Evolutionary conservation across 1,140 invertebrate species (phyloP).

Genomic region (Archivesica marissinica): DNA sequence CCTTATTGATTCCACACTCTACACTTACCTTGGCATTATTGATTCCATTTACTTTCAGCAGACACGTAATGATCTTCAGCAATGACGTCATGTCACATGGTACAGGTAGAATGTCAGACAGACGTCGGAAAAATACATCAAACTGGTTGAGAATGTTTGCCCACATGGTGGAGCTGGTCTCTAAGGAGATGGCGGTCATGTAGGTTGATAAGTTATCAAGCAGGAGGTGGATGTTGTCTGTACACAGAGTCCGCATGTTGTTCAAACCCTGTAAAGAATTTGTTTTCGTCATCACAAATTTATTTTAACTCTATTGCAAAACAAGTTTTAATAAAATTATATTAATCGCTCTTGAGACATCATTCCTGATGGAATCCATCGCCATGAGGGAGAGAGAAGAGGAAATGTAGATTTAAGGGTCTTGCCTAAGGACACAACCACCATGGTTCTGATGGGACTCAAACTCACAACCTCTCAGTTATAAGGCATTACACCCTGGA

Average conservation of each 20-base stretch:
- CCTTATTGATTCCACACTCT: no score
- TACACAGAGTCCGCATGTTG: slow-evolving; percentile 93
- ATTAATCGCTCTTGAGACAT: no score
- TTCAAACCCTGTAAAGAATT: slow-evolving; percentile 92
- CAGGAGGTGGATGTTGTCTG: slow-evolving; percentile 87
- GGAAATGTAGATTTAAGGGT: no score
- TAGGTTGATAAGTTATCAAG: slow-evolving; percentile 96
- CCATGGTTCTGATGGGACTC: no score
- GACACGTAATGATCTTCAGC: slow-evolving; percentile 92
- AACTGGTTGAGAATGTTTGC: slow-evolving; percentile 91
- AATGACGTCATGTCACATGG: slow-evolving; percentile 90
- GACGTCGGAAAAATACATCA: slow-evolving; percentile 93
- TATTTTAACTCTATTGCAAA: no score
- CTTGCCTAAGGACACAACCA: no score
- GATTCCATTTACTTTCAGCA: slow-evolving; percentile 93
- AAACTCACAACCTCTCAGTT: no score
- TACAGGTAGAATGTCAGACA: slow-evolving; percentile 89
- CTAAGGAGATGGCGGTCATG: slow-evolving; percentile 94
- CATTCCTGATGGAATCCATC: no score
- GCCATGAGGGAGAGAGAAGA: no score
- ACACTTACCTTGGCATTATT: slow-evolving; percentile 90
- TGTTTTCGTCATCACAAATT: no score
- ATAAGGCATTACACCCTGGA: background rate
- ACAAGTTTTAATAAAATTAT: no score
- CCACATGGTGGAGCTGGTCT: slow-evolving; percentile 91